Conservation (phyloP, 2,113 vertebrate species). For the Callocephalon fimbriatum region DNA sequence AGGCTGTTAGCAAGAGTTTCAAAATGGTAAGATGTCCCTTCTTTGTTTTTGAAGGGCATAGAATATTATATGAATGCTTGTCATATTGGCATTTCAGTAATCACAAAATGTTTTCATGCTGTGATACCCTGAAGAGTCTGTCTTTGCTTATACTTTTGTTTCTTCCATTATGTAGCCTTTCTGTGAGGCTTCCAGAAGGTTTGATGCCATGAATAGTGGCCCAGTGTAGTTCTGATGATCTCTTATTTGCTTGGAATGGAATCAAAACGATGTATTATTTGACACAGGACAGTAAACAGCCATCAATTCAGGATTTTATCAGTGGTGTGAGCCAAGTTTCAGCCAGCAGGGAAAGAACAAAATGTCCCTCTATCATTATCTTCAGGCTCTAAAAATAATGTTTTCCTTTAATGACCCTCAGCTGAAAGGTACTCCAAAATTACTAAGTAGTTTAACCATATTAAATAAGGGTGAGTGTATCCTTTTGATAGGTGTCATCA, state of each 20-base stretch:
- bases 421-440: neutral
- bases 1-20: neutral
- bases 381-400: neutral
- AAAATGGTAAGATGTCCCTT: neutral
- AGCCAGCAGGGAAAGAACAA: neutral
- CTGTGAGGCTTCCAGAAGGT: neutral
- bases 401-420: neutral
- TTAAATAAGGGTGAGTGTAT: neutral
- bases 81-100: neutral
- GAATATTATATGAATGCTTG: neutral
- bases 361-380: neutral
- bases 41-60: neutral
- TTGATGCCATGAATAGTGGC: neutral
- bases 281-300: neutral
- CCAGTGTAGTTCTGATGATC: neutral
- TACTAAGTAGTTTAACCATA: neutral
- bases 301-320: neutral
- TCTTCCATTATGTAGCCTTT: neutral
- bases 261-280: neutral
- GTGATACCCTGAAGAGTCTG: neutral
- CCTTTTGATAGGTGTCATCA: neutral
- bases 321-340: neutral
- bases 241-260: neutral
- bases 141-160: neutral
- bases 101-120: neutral